Conservation (phyloP, 2,797 vertebrate species). For the Onychomys arenicola region DNA sequence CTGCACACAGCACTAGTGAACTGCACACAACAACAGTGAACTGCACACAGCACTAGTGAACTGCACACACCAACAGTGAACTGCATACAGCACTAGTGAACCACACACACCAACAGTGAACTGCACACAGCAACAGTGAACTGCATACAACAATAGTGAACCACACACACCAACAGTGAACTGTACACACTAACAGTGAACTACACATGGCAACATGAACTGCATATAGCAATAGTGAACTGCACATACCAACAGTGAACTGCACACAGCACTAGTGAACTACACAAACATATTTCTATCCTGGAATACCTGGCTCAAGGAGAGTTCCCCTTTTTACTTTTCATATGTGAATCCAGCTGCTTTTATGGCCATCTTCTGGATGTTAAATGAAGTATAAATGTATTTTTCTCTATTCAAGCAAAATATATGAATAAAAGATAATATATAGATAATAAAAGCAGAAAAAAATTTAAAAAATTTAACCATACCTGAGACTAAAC, state of each 20-base stretch:
- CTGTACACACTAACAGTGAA: no score
- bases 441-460: neutral
- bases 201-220: no score
- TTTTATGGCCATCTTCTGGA: neutral
- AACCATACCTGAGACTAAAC: neutral
- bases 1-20: neutral
- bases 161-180: no score
- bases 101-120: no score
- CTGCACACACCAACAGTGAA: neutral
- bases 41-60: neutral
- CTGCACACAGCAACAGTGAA: no score
- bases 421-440: slow-evolving; percentile 29
- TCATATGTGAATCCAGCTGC: neutral
- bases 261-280: neutral
- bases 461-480: neutral
- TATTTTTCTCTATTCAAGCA: slow-evolving; percentile 41
- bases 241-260: neutral
- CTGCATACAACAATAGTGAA: no score
- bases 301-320: neutral
- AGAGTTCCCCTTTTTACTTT: slow-evolving; percentile 18
- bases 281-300: neutral
- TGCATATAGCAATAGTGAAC: neutral
- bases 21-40: no score
- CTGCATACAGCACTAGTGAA: neutral
- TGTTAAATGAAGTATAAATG: neutral